phyloP scores from a whole-genome alignment of 2,888 invertebrate species.

The Lepidochrysops patricia region DNA sequence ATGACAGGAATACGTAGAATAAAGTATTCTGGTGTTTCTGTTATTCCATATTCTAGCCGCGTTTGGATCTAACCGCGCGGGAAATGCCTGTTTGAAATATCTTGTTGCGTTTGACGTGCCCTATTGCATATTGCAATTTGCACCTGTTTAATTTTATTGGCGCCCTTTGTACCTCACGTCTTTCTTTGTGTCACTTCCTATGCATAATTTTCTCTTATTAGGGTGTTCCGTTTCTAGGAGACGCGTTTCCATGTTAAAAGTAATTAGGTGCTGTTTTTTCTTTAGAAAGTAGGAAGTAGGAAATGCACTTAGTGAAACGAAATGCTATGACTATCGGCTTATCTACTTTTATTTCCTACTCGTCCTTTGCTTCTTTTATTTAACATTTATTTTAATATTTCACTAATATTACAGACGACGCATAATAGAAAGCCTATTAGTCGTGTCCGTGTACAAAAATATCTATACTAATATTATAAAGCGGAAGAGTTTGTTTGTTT shows the following conservation, averaged over 20 bases:
- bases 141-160: conserved; percentile 11
- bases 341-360: too few species aligned
- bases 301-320: too few species aligned
- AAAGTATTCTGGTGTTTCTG: background rate
- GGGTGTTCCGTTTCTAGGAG: background rate
- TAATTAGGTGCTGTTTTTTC: background rate
- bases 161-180: conserved; percentile 4
- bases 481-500: too few species aligned
- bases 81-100: background rate
- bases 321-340: too few species aligned
- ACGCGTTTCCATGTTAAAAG: background rate
- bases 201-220: conserved; percentile 1
- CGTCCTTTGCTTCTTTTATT: too few species aligned
- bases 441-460: too few species aligned
- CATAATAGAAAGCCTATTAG: too few species aligned
- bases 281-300: background rate
- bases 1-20: background rate
- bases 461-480: too few species aligned
- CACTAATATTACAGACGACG: too few species aligned
- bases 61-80: background rate
- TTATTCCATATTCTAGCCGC: background rate
- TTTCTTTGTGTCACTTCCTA: background rate
- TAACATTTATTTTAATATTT: too few species aligned
- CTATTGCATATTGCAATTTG: conserved; percentile 14
- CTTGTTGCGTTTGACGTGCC: background rate